Base-by-base conservation (phyloP, 2,888 invertebrate genomes). In the Melikaiella ostensackeni region DNA sequence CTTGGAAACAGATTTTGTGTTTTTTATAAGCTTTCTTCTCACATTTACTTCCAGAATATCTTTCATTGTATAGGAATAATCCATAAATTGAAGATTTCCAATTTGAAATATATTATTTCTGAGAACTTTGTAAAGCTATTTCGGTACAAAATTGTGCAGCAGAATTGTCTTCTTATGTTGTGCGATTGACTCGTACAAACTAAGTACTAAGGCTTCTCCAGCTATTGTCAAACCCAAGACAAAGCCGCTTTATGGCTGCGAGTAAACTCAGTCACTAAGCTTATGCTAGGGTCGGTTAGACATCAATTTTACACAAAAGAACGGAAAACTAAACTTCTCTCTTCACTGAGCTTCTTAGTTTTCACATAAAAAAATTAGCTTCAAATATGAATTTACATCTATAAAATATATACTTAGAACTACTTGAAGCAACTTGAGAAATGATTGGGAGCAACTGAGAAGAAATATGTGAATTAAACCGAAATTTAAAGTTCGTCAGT, bases 191-290 rank as follows among this genome's bases (percentile, higher is more conserved):
- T 66, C 46, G 13, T 66, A 66, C 27, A 24, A 66, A 46, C 42
- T 46, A 66, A 42, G 27, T 46, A 66, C 46, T 46, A 66, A 24
- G 66, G 46, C 46, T 70, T 70, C 30, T 70, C n/a, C 70, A 50
- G 46, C 30, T 50, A 70, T 70, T 70, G 46, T 70, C 50, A 70
- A 50, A 70, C 30, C 30, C 6, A 46, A 70, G 70, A 19, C 30
- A 70, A 50, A 70, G 70, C 46, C 27, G n/a, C 70, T 70, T 70
- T 50, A 50, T 50, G 50, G 30, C 70, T 70, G 70, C 70, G 19
- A n/a, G 50, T 30, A 70, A 70, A 46, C 30, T 8, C 30, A 70
- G 50, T 50, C 50, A 35, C 35, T 66, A 8, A 21, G 24, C 42
- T 66, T 38, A 46, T 66, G 66, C 24, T 38, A 42, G 21, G 38